These are phyloP conservation scores for Stenchaetothrips biformis DNA, from an alignment of 2,888 invertebrate genomes.

Conservation along the genomic window DNA sequence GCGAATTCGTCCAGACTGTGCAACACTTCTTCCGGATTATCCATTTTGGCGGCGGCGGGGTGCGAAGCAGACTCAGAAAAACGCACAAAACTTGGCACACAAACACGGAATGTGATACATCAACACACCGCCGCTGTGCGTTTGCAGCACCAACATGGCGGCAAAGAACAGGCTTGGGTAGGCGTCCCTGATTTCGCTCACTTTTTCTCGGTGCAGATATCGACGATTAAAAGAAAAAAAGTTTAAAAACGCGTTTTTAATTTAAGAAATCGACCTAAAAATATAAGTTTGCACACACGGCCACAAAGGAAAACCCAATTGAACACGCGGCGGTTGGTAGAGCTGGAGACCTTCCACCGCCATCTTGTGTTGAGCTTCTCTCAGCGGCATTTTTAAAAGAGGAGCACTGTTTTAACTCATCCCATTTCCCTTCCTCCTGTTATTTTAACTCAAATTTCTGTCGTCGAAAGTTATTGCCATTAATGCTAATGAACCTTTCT, in stretches of 20 bases:
- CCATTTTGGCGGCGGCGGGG: constrained; percentile 52
- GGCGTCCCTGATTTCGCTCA: too few relatives aligned
- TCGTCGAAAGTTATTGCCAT: background rate
- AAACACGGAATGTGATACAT: constrained; percentile 23
- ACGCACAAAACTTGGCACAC: constrained; percentile 6
- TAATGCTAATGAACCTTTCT: background rate
- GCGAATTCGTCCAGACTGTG: constrained; percentile 79
- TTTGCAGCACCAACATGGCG: background rate
- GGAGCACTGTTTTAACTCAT: background rate
- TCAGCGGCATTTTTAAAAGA: background rate
- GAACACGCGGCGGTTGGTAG: background rate
- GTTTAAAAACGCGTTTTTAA: background rate
- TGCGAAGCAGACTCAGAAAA: background rate
- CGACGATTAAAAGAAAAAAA: background rate
- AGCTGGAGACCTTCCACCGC: background rate
- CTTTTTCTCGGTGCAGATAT: background rate
- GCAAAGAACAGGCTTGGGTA: background rate
- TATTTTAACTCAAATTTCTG: background rate
- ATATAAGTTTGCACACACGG: too few relatives aligned
- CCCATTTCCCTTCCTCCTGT: background rate
- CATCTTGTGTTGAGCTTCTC: background rate
- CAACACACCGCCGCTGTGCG: constrained; percentile 15
- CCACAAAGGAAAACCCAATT: background rate
- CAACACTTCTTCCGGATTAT: constrained; percentile 79
- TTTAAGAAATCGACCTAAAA: background rate